Percentiles rank a stretch among this genome's conserved stretches.
Evolutionary conservation across 2,113 vertebrate species (phyloP).

Genomic region (Paedocypris sp.): DNA sequence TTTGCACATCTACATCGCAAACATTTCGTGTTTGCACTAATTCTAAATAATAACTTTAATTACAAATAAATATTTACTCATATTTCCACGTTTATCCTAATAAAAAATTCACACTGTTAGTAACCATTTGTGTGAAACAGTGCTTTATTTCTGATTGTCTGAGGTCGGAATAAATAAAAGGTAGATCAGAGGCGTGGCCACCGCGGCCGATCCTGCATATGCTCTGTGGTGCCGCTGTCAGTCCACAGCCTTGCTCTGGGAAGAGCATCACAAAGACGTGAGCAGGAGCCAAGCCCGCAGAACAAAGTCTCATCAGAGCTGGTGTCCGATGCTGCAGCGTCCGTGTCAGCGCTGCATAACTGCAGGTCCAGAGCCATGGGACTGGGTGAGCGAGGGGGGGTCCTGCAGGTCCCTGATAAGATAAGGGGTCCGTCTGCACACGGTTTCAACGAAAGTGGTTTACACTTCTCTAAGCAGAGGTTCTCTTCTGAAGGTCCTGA

Average conservation of each 20-base stretch:
- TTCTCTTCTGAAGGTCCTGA: constrained; percentile 68
- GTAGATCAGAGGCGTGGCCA: neutral
- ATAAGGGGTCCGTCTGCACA: too few species aligned
- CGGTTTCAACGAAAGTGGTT: too few species aligned
- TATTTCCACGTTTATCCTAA: too few species aligned
- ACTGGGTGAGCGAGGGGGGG: constrained; percentile 57
- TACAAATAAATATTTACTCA: too few species aligned
- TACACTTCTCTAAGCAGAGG: constrained; percentile 79
- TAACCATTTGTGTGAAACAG: neutral
- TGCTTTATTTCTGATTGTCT: constrained; percentile 1
- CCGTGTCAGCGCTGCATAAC: constrained; percentile 49
- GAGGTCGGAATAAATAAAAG: constrained; percentile 45
- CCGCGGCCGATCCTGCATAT: constrained; percentile 70
- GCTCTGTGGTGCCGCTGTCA: constrained; percentile 64
- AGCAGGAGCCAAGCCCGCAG: constrained; percentile 82
- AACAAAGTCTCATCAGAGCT: constrained; percentile 92
- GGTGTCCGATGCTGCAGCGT: too few species aligned
- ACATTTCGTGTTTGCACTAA: too few species aligned
- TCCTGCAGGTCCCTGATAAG: too few species aligned
- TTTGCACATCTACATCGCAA: too few species aligned
- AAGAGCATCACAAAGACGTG: constrained; percentile 75
- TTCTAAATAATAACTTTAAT: too few species aligned
- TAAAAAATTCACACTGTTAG: too few species aligned
- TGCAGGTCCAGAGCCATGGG: constrained; percentile 60
- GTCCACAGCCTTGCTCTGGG: constrained; percentile 69